These are phyloP conservation scores for Orchesella cincta DNA, from an alignment of 1,140 invertebrate species.

Conservation along the genomic window DNA sequence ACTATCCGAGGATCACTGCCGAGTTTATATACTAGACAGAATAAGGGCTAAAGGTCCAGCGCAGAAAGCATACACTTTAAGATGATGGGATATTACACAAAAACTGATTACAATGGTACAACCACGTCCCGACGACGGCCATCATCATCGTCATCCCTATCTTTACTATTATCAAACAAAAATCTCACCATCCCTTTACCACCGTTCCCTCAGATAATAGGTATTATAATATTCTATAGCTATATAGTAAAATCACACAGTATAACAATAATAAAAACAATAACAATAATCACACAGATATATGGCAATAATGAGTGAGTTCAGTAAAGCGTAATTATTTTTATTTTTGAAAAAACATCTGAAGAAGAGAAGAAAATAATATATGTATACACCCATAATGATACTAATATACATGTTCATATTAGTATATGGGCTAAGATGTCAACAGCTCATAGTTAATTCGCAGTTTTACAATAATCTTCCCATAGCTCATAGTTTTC, in stretches of 20 bases:
- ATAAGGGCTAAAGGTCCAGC: not conserved
- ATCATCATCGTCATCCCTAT: not conserved
- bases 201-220: not conserved
- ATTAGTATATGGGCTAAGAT: not conserved
- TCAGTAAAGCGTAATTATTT: conserved; percentile 4
- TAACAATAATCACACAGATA: conserved; percentile 23
- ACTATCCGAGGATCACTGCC: conserved; percentile 6
- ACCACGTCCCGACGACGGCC: conserved; percentile 16
- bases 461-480: not conserved
- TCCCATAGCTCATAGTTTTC: not conserved
- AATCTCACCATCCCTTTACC: not conserved
- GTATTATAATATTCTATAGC: not conserved
- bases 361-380: not conserved
- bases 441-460: conserved; percentile 14
- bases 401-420: not conserved
- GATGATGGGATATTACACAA: conserved; percentile 25
- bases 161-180: not conserved
- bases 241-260: not conserved
- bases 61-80: not conserved
- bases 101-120: conserved; percentile 26
- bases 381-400: not conserved
- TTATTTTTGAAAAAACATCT: not conserved
- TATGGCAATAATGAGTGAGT: not conserved
- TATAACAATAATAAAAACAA: not conserved
- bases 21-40: conserved; percentile 33